Conservation (phyloP, 1,140 invertebrate genomes). For the Phthorimaea operculella region DNA sequence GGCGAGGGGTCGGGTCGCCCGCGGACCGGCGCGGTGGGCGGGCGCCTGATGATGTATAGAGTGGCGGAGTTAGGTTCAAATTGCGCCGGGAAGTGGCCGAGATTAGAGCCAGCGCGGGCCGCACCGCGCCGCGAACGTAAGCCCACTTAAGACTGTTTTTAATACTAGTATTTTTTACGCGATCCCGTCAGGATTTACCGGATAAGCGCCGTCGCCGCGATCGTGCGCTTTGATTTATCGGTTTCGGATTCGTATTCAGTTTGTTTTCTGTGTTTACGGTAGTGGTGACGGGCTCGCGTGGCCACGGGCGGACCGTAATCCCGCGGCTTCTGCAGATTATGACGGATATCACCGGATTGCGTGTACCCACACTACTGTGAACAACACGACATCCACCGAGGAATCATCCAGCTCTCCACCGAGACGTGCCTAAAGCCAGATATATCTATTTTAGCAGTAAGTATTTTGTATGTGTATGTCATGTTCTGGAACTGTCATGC, state of each 20-base stretch:
- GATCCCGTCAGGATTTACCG: conserved; percentile 65
- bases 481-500: not conserved
- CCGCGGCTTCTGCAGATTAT: conserved; percentile 60
- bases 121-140: conserved; percentile 62
- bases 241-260: conserved; percentile 48
- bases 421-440: conserved; percentile 3
- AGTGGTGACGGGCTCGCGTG: conserved; percentile 43
- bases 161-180: conserved; percentile 68
- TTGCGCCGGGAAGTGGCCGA: conserved; percentile 75
- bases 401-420: conserved; percentile 15
- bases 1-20: conserved; percentile 30
- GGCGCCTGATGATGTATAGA: conserved; percentile 72
- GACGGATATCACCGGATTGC: conserved; percentile 59
- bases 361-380: conserved; percentile 48
- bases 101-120: conserved; percentile 70
- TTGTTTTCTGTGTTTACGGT: conserved; percentile 62
- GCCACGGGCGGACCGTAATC: conserved; percentile 49
- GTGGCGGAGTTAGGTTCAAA: conserved; percentile 75
- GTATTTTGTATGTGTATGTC: not conserved
- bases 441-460: conserved; percentile 4
- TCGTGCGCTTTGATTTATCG: conserved; percentile 66
- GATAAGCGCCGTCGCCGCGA: conserved; percentile 56
- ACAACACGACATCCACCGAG: conserved; percentile 20
- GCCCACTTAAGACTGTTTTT: conserved; percentile 68
- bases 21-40: conserved; percentile 42